Conservation (phyloP, 1,140 invertebrate species). For the Dryas iulia region DNA sequence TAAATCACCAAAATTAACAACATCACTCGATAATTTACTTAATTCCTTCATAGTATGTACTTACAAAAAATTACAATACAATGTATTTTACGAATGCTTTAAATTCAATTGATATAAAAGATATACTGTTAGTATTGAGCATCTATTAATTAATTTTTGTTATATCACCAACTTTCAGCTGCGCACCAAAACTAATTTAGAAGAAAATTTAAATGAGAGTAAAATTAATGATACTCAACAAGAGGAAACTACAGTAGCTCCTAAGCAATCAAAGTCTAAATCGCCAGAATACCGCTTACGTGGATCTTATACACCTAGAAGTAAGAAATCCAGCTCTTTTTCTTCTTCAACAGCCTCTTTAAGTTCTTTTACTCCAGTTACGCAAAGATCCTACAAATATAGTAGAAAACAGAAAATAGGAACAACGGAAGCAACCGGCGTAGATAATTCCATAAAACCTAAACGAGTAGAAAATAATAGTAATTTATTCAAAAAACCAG, state of each 20-base stretch:
- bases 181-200: slow-evolving; percentile 43
- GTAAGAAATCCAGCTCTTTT: slow-evolving; percentile 47
- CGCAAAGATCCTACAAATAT: slow-evolving; percentile 58
- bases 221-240: slow-evolving; percentile 41
- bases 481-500: slow-evolving; percentile 45
- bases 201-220: slow-evolving; percentile 37
- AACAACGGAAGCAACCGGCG: slow-evolving; percentile 45
- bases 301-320: slow-evolving; percentile 50
- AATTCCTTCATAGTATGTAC: no score
- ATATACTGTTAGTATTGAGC: not conserved
- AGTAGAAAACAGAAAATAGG: slow-evolving; percentile 61
- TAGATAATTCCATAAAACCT: slow-evolving; percentile 36
- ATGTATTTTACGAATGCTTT: no score
- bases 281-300: slow-evolving; percentile 49
- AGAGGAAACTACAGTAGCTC: slow-evolving; percentile 30
- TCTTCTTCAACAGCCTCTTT: slow-evolving; percentile 34
- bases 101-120: no score
- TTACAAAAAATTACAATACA: no score
- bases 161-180: slow-evolving; percentile 41
- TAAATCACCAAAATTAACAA: no score
- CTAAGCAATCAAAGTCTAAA: slow-evolving; percentile 39
- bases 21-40: no score
- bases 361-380: slow-evolving; percentile 34
- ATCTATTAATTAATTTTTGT: slow-evolving; percentile 7
- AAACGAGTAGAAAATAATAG: slow-evolving; percentile 29